Evolutionary conservation across 1,140 invertebrate genomes (phyloP).

Genomic region (Drosophila orosa): DNA sequence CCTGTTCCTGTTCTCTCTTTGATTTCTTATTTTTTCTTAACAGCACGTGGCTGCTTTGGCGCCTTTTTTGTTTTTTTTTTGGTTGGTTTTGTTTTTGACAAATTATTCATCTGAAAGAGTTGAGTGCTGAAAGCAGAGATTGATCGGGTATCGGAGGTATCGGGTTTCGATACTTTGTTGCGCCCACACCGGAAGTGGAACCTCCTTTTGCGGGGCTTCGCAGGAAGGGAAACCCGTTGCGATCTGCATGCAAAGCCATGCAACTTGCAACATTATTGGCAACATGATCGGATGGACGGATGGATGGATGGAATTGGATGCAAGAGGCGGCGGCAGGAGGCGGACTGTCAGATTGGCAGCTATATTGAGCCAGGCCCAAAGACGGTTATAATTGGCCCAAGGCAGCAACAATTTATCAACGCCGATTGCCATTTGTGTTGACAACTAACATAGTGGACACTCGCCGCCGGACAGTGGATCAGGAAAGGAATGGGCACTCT

Average conservation of each 20-base stretch:
- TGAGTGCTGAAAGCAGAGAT: constrained; percentile 41
- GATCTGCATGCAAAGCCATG: constrained; percentile 46
- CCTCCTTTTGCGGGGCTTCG: constrained; percentile 37
- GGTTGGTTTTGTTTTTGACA: constrained; percentile 4
- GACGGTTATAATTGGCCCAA: constrained; percentile 82
- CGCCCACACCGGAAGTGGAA: constrained; percentile 45
- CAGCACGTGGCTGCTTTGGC: constrained; percentile 75
- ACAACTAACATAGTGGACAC: constrained; percentile 76
- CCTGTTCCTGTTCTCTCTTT: constrained; percentile 17
- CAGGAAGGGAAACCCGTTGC: constrained; percentile 41
- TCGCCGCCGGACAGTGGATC: constrained; percentile 38
- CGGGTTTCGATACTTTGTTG: constrained; percentile 31
- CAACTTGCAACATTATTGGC: constrained; percentile 33
- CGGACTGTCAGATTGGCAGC: constrained; percentile 22
- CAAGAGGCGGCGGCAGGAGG: constrained; percentile 6
- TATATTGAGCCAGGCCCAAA: constrained; percentile 64
- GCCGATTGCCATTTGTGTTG: constrained; percentile 79
- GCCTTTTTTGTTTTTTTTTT: constrained; percentile 61
- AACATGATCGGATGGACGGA: constrained; percentile 22
- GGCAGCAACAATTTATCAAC: constrained; percentile 81
- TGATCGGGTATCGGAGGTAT: constrained; percentile 20
- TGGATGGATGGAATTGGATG: background rate
- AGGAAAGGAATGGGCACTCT: constrained; percentile 38
- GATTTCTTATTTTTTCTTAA: background rate
- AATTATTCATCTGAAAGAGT: constrained; percentile 51